phyloP scores from a whole-genome alignment of 2,113 vertebrate species.

The Papio anubis region DNA sequence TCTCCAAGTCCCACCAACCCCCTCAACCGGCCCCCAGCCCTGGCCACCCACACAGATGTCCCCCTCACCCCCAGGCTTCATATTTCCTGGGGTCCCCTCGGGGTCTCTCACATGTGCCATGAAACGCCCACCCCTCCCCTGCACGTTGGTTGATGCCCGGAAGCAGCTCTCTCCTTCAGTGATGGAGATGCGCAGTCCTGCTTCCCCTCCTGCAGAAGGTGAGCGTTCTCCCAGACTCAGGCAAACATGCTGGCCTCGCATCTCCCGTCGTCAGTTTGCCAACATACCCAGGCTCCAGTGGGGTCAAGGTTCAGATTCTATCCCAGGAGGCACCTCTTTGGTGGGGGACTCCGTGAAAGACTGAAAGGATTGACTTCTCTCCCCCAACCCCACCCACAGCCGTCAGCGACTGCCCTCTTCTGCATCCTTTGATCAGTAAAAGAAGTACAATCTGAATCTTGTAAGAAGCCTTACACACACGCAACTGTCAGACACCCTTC shows the following conservation, averaged over 20 bases:
- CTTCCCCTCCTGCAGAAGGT: background rate
- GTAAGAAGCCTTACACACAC: background rate
- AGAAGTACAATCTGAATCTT: background rate
- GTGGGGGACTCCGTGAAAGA: background rate
- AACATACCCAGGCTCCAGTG: background rate
- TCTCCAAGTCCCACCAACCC: no score
- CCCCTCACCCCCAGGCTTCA: no score
- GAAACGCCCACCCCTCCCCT: background rate
- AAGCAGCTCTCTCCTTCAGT: background rate
- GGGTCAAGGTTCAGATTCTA: background rate
- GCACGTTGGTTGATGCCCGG: background rate
- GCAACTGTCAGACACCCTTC: background rate
- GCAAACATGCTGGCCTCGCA: background rate
- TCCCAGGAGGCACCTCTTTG: background rate
- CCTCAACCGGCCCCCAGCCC: no score
- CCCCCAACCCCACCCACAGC: no score
- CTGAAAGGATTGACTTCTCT: background rate
- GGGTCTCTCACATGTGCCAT: background rate
- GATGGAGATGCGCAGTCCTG: background rate
- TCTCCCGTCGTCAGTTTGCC: background rate
- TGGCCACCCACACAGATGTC: background rate
- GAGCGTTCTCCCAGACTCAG: rapidly evolving
- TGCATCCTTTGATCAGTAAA: background rate
- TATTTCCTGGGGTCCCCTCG: background rate
- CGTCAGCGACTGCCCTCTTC: background rate